Conservation (phyloP, 2,113 vertebrate species). For the Rhizomys pruinosus region DNA sequence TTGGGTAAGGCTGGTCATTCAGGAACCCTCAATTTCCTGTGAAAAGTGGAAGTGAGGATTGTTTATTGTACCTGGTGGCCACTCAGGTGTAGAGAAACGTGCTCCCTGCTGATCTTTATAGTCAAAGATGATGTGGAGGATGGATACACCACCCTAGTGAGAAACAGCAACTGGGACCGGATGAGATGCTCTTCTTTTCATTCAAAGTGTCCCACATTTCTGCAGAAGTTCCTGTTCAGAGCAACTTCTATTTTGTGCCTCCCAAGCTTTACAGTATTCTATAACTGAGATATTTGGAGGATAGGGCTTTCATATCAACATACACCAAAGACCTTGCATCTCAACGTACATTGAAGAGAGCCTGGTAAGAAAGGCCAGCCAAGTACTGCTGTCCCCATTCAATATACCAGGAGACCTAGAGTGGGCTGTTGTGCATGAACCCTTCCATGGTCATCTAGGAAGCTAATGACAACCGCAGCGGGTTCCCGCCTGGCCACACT, state of each 20-base stretch:
- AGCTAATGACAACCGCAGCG: fast-evolving
- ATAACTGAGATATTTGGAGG: not conserved
- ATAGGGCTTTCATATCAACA: not conserved
- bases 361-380: not conserved
- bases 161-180: not conserved
- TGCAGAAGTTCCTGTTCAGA: not conserved
- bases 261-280: not conserved
- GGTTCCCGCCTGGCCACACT: not conserved
- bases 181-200: not conserved
- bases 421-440: fast-evolving
- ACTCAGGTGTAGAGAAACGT: not conserved
- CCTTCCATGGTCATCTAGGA: fast-evolving
- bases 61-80: fast-evolving
- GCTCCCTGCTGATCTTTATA: fast-evolving
- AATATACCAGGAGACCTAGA: not conserved
- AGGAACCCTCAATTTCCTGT: not conserved
- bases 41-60: not conserved
- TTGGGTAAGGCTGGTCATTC: not conserved
- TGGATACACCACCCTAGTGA: not conserved
- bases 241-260: not conserved
- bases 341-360: too few relatives aligned
- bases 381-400: fast-evolving
- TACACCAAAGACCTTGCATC: not conserved
- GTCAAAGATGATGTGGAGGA: fast-evolving
- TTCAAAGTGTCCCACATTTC: not conserved